Base-by-base conservation (phyloP, 2,797 vertebrate genomes). In the Hippopotamyrus pictus region DNA sequence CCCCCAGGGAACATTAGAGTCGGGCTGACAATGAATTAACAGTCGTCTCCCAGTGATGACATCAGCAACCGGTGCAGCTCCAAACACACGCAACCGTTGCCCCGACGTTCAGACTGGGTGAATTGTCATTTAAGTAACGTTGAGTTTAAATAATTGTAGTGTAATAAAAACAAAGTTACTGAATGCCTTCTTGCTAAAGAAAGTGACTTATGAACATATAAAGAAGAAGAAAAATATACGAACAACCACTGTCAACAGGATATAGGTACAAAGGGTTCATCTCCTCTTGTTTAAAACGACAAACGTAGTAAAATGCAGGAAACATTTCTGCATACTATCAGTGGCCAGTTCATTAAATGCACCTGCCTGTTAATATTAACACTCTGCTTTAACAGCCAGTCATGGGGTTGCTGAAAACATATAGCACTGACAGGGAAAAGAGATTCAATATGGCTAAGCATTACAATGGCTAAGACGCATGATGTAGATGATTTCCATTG, bases 1-100 rank as follows among this genome's bases (percentile, higher is more conserved):
- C 76, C 73, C 41, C 88, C 86, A 17, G 90, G 89, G 82, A 90
- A 89, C 90, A 89, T 29, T 51, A 29, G 90, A 92, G 88, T 48
- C 46, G 12, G 84, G 84, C 84, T 53, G 51, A 87, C 33, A 87
- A 59, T 59, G 53, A 41, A 54, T 87, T 87, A 57, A 87, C 50
- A 51, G 50, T 57, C 50, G 53, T 87, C 51, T 87, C 17, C 53
- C 25, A 87, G 53, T 85, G 44, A 85, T 87, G 53, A 41, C 33
- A 57, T 57, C 85, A 59, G 17, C 29, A 59, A 2, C 33, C 17
- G 53, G 33, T 87, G 33, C 53, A 86, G 29, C 85, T 57, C 9
- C 12, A 86, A 54, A 57, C 29, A 25, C 48, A 50, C 29, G 51
- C 85, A 29, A 41, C 51, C 5, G 85, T 54, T 53, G 50, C 53